Evolutionary conservation across 2,113 vertebrate species (phyloP), one percentile per base, ranked within the genome.

Genomic region (Pachyramphus minor): DNA sequence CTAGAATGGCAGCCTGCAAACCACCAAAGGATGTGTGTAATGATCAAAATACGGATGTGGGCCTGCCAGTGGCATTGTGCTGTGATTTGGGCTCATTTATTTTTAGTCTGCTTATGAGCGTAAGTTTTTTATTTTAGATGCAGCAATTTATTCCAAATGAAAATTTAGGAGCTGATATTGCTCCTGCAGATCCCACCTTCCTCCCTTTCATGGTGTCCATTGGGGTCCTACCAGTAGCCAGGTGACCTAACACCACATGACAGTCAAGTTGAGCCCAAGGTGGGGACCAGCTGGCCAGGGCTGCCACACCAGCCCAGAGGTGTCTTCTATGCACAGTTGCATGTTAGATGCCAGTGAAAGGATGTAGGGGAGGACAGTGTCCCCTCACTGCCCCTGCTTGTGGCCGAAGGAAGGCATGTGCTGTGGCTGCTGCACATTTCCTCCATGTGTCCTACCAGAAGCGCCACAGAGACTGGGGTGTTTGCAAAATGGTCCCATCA

Each of bases 211-310:
- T 9, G 64, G 6, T 69, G 15, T 45, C 31, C 21, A 1, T 19
- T 1, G 0, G 5, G 13, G 13, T 92, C 31, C 28, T 14, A 14
- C 27, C 0, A 0, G 1, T 62, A 73, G 44, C 53, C 0, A 2
- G 15, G n/a, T 95, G 39, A 60, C 19, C 9, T 66, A 62, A 44
- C 6, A 8, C 12, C 28, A 20, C 11, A 1, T 3, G 3, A 14
- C 0, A 0, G 35, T 42, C 28, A 18, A 39, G 22, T 56, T 47
- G 37, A 79, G 44, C 28, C 39, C 2, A 4, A 28, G 52, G 5
- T 3, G 6, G 27, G 18, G 11, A 63, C 8, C 5, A 3, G 23
- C 73, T 37, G 24, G 33, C 31, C 35, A 21, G 5, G 78, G 42
- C 69, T 87, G 66, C 37, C 21, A 1, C 0, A 0, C 24, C n/a